These are phyloP conservation scores for Crepidodera aurea DNA, from an alignment of 2,888 invertebrate species.

Conservation along the genomic window DNA sequence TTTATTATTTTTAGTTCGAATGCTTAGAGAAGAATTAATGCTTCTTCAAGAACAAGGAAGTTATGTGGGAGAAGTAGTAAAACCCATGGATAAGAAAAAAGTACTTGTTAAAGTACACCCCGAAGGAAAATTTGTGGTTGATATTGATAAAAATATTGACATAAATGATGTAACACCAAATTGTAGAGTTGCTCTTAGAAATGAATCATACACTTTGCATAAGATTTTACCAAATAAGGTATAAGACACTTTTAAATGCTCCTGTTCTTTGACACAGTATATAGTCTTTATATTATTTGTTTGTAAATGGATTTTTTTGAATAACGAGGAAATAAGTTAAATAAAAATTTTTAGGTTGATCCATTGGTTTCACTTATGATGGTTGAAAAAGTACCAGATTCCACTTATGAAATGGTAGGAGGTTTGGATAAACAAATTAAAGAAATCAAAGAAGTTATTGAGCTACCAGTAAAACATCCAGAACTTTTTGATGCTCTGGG, in stretches of 20 bases:
- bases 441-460: slow-evolving; percentile 99
- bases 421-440: slow-evolving; percentile 99
- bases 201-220: slow-evolving; percentile 98
- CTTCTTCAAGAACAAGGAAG: slow-evolving; percentile 97
- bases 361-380: slow-evolving; percentile 99
- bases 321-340: neutral
- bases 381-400: slow-evolving; percentile 99
- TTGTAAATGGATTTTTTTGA: no score
- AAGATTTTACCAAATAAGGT: slow-evolving; percentile 98
- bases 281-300: no score
- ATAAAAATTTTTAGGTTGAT: slow-evolving; percentile 73
- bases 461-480: slow-evolving; percentile 98
- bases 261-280: no score
- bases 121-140: slow-evolving; percentile 99
- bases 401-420: slow-evolving; percentile 99
- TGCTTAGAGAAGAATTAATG: slow-evolving; percentile 97
- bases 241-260: slow-evolving; percentile 2
- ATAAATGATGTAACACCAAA: slow-evolving; percentile 98
- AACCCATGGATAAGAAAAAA: slow-evolving; percentile 99
- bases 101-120: slow-evolving; percentile 99
- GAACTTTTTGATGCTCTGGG: slow-evolving; percentile 99
- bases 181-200: slow-evolving; percentile 95
- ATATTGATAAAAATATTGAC: slow-evolving; percentile 98
- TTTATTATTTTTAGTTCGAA: slow-evolving; percentile 90
- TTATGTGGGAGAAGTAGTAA: slow-evolving; percentile 99